Evolutionary conservation across 2,888 invertebrate genomes (phyloP).

Genomic region (Drosophila recens): DNA sequence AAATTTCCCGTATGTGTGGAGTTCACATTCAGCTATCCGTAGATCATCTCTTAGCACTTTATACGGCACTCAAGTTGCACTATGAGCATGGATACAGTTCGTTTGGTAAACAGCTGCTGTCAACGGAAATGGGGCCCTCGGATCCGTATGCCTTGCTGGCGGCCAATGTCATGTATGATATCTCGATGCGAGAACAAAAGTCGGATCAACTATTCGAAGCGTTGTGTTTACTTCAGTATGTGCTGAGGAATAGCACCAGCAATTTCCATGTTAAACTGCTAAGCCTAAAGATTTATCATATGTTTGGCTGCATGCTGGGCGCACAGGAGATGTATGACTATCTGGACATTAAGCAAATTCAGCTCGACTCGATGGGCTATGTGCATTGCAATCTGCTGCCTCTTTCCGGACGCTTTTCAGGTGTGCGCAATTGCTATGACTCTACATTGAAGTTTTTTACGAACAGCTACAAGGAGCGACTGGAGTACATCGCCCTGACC

Average conservation of each 20-base stretch:
- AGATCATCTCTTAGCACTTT: constrained; percentile 87
- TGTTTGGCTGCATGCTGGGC: constrained; percentile 90
- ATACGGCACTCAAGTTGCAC: constrained; percentile 88
- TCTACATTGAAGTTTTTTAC: constrained; percentile 94
- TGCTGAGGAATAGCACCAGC: constrained; percentile 91
- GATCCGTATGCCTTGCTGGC: constrained; percentile 94
- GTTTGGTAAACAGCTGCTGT: constrained; percentile 87
- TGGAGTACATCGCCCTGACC: constrained; percentile 95
- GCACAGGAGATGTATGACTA: constrained; percentile 91
- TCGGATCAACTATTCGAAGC: constrained; percentile 88
- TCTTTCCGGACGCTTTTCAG: constrained; percentile 89
- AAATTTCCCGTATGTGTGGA: constrained; percentile 91
- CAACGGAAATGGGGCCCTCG: constrained; percentile 90
- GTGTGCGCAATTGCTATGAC: constrained; percentile 90
- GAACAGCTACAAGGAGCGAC: constrained; percentile 94
- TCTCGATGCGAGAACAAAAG: constrained; percentile 86
- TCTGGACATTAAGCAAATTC: constrained; percentile 96
- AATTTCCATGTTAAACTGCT: constrained; percentile 96
- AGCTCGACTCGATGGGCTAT: constrained; percentile 96
- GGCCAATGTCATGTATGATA: constrained; percentile 86
- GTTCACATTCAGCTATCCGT: constrained; percentile 87
- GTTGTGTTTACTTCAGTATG: constrained; percentile 90
- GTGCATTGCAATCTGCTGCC: constrained; percentile 91
- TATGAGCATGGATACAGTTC: constrained; percentile 88
- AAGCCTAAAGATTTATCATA: constrained; percentile 92